Conservation (phyloP, 2,113 vertebrate genomes). For the Myrmophylax atrothorax region DNA sequence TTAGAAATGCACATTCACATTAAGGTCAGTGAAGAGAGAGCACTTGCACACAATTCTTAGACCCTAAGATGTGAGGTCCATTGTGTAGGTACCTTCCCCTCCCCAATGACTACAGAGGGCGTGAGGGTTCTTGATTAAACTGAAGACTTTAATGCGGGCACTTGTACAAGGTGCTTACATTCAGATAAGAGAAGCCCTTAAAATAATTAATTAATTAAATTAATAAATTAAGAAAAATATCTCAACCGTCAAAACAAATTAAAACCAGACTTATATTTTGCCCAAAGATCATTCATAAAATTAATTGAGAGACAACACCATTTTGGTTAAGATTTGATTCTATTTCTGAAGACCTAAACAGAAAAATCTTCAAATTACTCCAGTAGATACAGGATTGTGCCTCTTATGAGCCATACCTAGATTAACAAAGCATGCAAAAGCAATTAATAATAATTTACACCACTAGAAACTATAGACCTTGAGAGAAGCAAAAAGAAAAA, state of each 20-base stretch:
- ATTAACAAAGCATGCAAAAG: background rate
- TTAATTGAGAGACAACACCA: background rate
- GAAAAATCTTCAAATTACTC: background rate
- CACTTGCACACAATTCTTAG: background rate
- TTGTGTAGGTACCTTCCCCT: background rate
- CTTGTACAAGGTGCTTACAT: rapidly evolving
- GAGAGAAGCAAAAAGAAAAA: background rate
- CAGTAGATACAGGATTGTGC: background rate
- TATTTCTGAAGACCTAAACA: background rate
- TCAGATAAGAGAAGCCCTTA: background rate
- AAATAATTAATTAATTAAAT: background rate
- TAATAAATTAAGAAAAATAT: background rate
- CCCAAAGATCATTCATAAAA: background rate
- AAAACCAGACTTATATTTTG: background rate
- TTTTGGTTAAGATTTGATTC: background rate
- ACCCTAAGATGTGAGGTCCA: background rate
- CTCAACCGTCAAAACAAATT: background rate
- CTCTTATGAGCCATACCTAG: background rate
- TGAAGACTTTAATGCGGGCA: background rate
- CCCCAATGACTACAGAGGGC: background rate
- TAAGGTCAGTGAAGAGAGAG: background rate
- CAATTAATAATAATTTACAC: background rate
- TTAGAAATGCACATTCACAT: background rate
- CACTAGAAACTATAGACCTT: background rate
- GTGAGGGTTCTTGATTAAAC: background rate